Base-by-base conservation (phyloP, 2,888 invertebrate species). In the Limnephilus lunatus region DNA sequence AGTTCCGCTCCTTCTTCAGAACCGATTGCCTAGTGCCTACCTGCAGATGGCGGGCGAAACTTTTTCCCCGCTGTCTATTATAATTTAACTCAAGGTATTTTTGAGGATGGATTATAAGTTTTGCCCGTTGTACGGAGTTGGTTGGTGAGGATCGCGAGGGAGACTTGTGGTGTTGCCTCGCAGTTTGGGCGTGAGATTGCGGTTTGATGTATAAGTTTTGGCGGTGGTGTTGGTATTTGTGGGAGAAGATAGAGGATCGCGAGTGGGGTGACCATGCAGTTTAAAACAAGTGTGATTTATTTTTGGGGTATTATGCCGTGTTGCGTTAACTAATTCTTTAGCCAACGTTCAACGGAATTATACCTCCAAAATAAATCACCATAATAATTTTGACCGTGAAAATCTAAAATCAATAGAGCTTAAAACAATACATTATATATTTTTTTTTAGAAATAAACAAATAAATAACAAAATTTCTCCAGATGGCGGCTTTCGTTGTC, bases 141-240 rank as follows among this genome's bases (percentile, higher is more conserved):
- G 48, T 15, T 81, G 35, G 86, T n/a, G 44, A 39, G 68, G 30
- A 14, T 25, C 9, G 81, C 86, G 86, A 48, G 91, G 39, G 81
- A 86, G 39, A 80, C 85, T 90, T 90, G 87, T 32, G 68, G 53
- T 15, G 32, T 30, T 32, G 88, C 12, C 88, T 48, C 68, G 88
- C n/a, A 53, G 83, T 91, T 88, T 89, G 88, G 91, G 89, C 89
- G 83, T 85, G 91, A 89, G 91, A 91, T 83, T 91, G 91, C 82
- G 83, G 91, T 89, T 88, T 35, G 88, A 68, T 89, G 82, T 91
- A 85, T 80, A 91, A 91, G 91, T 91, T 91, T 91, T 89, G 91
- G 85, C 91, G 83, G 53, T 31, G 53, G 88, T 89, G 81, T 35
- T 83, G 89, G 88, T 86, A 68, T 68, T 68, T 68, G 31, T 30